Evolutionary conservation across 2,113 vertebrate genomes (phyloP).

Genomic region (Coracopsis vasa): DNA sequence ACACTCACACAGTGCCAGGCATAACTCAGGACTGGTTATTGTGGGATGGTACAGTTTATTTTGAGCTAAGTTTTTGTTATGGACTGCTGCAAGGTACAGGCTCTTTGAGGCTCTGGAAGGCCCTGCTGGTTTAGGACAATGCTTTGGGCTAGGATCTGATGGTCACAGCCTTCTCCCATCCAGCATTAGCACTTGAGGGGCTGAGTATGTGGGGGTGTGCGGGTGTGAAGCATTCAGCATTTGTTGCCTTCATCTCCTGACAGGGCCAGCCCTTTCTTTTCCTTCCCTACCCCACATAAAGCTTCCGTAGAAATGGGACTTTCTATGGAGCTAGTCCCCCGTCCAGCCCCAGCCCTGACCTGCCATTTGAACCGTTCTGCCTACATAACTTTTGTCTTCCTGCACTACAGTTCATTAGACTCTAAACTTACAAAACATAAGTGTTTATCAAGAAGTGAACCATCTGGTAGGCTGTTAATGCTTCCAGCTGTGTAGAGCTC

Average conservation of each 20-base stretch:
- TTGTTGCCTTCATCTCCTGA: not conserved
- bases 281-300: not conserved
- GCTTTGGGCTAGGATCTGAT: not conserved
- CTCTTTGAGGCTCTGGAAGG: not conserved
- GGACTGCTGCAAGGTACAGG: not conserved
- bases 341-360: conserved; percentile 3
- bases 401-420: conserved; percentile 44
- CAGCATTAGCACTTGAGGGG: not conserved
- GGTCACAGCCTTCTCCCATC: not conserved
- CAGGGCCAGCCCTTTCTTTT: not conserved
- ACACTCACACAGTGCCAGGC: not conserved
- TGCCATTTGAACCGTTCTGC: conserved; percentile 9
- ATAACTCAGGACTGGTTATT: not conserved
- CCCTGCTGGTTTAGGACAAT: not conserved
- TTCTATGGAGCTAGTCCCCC: not conserved
- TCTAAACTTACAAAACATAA: conserved; percentile 24
- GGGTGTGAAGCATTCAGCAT: not conserved
- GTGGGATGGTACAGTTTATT: not conserved
- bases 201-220: not conserved
- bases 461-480: conserved; percentile 42
- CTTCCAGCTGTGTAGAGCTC: conserved; percentile 31
- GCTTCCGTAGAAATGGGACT: not conserved
- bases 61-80: not conserved
- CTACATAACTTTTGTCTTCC: conserved; percentile 10
- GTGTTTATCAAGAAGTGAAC: conserved; percentile 29